Base-by-base conservation (phyloP, 2,888 invertebrate species). In the Patella depressa region DNA sequence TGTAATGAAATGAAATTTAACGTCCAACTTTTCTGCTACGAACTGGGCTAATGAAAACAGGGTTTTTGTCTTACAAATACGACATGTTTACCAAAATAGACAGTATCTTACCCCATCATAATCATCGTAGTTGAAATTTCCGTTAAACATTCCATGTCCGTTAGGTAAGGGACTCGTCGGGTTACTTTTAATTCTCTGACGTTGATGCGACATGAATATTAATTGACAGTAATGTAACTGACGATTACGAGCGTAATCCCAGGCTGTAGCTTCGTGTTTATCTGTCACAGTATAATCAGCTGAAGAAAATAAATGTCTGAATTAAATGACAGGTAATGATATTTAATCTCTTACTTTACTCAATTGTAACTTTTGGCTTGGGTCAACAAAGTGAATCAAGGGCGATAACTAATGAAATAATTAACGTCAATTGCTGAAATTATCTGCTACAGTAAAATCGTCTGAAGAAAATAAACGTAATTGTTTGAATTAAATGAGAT, bases 151-250 rank as follows among this genome's bases (percentile, higher is more conserved):
- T n/a, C n/a, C n/a, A 15, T 84, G 78, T 3, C 89, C 88, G 77
- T 86, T 87, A 9, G 86, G 85, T 53, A 87, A 75, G 11, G 88
- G 87, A 69, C 85, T 86, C 14, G 83, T 84, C 9, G 88, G 87
- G 78, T 88, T 88, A 76, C 84, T 86, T 79, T 84, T 81, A 12
- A 88, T 82, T 15, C 88, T 80, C 76, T 91, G 90, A 5, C 90
- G 84, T 78, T 89, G 89, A 77, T 91, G 90, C 5, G 90, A 90
- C 84, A 91, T 90, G 34, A 91, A 87, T 76, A 91, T 91, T 78
- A 91, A 86, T 86, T 90, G 89, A 80, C 90, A 91, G 81, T 91
- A 91, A 81, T 91, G 91, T 7, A 91, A 86, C 80, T 90, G 90
- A 4, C 89, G 85, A 73, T 86, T 88, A 29, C 88, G 82, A 45